phyloP scores from a whole-genome alignment of 64 coral and sea anemone genomes.

The Stichodactyla mertensii region DNA sequence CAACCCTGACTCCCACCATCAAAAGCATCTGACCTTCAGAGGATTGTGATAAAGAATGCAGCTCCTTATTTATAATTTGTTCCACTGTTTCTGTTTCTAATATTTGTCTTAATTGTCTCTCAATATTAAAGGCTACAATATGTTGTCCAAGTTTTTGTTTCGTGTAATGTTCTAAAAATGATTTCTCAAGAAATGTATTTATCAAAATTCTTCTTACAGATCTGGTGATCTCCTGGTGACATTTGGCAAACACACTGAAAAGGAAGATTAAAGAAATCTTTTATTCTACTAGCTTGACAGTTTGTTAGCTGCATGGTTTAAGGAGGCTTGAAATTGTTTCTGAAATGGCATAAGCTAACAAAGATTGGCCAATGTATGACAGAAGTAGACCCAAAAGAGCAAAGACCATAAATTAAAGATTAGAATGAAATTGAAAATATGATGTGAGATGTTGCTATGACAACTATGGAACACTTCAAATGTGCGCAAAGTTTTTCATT shows the following conservation, averaged over 20 bases:
- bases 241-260: constrained; percentile 42
- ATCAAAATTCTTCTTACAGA: constrained; percentile 54
- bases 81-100: constrained; percentile 73
- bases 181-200: constrained; percentile 60
- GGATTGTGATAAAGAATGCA: constrained; percentile 51
- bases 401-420: too few relatives aligned
- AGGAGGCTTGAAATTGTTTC: too few relatives aligned
- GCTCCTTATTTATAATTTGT: constrained; percentile 64
- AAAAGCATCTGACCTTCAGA: constrained; percentile 69
- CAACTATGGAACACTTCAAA: too few relatives aligned
- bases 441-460: too few relatives aligned
- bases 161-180: constrained; percentile 70
- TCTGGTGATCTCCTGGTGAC: constrained; percentile 57
- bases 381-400: too few relatives aligned
- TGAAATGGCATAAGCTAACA: too few relatives aligned
- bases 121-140: constrained; percentile 67
- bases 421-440: too few relatives aligned
- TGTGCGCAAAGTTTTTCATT: too few relatives aligned
- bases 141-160: constrained; percentile 68
- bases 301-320: not conserved
- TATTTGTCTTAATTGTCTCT: constrained; percentile 60
- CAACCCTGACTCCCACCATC: constrained; percentile 42
- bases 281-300: not conserved
- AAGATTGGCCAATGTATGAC: too few relatives aligned
- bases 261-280: not conserved